Conservation (phyloP, 2,888 invertebrate genomes). For the Stenurella melanura region DNA sequence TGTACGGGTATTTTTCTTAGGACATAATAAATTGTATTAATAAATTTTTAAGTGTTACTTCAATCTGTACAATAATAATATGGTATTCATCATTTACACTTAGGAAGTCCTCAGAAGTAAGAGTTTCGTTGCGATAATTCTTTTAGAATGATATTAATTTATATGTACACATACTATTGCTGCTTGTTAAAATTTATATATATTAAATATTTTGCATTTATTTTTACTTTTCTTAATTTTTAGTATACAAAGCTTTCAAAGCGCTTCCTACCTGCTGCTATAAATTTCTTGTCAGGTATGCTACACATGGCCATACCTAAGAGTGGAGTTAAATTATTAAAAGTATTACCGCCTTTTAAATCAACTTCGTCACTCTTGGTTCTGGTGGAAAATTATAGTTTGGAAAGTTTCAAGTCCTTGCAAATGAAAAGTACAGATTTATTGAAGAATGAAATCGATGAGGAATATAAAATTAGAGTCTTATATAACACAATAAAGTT, state of each 20-base stretch:
- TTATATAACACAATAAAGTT: slow-evolving; percentile 77
- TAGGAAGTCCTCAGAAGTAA: no score
- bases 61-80: no score
- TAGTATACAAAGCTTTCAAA: slow-evolving; percentile 87
- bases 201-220: neutral
- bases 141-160: no score
- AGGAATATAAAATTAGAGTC: slow-evolving; percentile 80
- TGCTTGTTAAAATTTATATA: no score
- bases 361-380: slow-evolving; percentile 74
- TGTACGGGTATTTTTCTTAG: no score
- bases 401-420: slow-evolving; percentile 51
- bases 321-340: slow-evolving; percentile 76
- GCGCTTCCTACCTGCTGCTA: slow-evolving; percentile 85
- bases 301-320: slow-evolving; percentile 83
- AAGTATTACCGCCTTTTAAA: slow-evolving; percentile 83
- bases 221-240: slow-evolving; percentile 62
- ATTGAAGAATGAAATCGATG: slow-evolving; percentile 73
- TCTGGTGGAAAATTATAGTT: slow-evolving; percentile 66
- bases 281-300: slow-evolving; percentile 87
- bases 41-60: no score
- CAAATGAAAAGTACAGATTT: slow-evolving; percentile 79
- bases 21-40: no score
- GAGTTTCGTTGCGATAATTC: no score
- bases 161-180: no score
- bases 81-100: no score